phyloP scores from a whole-genome alignment of 1,140 invertebrate genomes.

The Drosophila pectinifera region DNA sequence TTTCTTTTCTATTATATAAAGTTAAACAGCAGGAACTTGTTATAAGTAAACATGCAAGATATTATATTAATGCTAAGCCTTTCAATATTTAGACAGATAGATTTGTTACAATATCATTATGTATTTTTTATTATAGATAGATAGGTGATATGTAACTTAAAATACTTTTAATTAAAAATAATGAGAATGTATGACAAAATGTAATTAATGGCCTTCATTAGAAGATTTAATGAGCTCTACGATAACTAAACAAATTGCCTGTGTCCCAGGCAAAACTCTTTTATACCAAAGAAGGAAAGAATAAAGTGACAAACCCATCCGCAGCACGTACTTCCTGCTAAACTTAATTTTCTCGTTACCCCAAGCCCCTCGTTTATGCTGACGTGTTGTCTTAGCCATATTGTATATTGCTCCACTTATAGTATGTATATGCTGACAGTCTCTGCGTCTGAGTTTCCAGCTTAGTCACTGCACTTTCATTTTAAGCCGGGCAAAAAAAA shows the following conservation, averaged over 20 bases:
- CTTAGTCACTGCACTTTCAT: conserved; percentile 82
- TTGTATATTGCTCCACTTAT: conserved; percentile 49
- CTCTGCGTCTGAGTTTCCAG: conserved; percentile 56
- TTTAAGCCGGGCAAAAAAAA: conserved; percentile 53
- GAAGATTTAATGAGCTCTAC: background rate
- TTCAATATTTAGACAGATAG: no score
- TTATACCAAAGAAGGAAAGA: background rate
- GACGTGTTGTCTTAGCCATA: conserved; percentile 65
- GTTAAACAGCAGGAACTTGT: background rate
- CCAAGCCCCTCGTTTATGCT: conserved; percentile 21
- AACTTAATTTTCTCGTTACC: conserved; percentile 47
- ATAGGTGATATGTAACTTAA: no score
- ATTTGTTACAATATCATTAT: no score
- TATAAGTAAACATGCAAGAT: no score
- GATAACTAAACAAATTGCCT: background rate
- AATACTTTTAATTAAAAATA: no score
- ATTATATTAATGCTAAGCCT: no score
- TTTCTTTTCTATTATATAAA: no score
- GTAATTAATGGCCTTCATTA: background rate
- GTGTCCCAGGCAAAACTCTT: background rate
- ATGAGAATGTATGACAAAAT: no score
- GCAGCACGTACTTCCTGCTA: conserved; percentile 63
- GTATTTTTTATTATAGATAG: no score
- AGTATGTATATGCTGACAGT: conserved; percentile 14
- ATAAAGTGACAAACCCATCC: conserved; percentile 40